These are phyloP conservation scores for Sphecodes monilicornis DNA, from an alignment of 2,888 invertebrate species.

Conservation along the genomic window DNA sequence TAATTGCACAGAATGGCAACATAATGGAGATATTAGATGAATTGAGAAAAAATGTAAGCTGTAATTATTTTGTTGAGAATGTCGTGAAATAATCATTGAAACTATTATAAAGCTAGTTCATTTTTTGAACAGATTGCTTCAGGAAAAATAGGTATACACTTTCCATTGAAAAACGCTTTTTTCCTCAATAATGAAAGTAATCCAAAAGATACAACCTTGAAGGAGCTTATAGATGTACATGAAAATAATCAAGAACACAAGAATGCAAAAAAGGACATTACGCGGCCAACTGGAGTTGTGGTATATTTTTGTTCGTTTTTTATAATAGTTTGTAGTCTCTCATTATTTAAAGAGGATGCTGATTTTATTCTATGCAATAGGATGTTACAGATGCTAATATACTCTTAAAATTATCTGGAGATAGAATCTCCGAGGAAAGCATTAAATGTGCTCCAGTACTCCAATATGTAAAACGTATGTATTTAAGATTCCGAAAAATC, in stretches of 20 bases:
- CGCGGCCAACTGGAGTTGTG: conserved; percentile 67
- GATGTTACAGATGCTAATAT: conserved; percentile 87
- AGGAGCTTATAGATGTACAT: conserved; percentile 67
- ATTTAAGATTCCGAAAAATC: no score
- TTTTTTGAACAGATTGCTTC: conserved; percentile 86
- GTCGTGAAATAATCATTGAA: neutral
- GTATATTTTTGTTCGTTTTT: conserved; percentile 56
- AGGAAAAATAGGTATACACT: conserved; percentile 90
- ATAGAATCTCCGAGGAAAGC: conserved; percentile 85
- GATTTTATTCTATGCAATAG: conserved; percentile 81
- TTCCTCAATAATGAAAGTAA: conserved; percentile 86
- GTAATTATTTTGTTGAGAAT: neutral
- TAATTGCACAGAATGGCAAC: conserved; percentile 87
- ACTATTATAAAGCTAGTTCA: neutral
- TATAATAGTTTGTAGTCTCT: neutral
- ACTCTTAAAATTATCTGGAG: conserved; percentile 88
- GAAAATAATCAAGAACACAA: conserved; percentile 53
- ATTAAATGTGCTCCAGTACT: conserved; percentile 86
- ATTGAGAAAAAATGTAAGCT: conserved; percentile 88
- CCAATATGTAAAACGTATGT: conserved; percentile 88
- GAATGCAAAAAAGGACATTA: conserved; percentile 64
- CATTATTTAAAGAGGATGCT: conserved; percentile 18
- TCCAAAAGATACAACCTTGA: conserved; percentile 74
- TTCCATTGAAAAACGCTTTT: conserved; percentile 88
- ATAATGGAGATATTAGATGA: conserved; percentile 87